A percentile compares a stretch with the other conserved stretches of the same genome.
Conservation (phyloP, 2,888 invertebrate species). For the Coleophora deauratella region DNA sequence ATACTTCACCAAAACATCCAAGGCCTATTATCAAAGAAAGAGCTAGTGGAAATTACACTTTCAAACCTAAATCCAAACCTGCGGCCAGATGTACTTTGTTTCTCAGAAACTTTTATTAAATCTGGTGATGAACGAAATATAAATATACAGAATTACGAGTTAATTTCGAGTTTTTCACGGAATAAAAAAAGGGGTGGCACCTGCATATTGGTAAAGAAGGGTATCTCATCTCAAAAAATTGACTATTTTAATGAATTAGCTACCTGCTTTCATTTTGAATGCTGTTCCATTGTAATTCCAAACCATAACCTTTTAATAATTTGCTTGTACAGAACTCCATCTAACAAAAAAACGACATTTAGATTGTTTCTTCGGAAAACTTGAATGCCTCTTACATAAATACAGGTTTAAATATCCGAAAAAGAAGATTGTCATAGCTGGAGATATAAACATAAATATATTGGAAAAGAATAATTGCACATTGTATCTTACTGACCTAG, state of each 20-base stretch:
- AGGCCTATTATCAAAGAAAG: no score
- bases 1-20: no score
- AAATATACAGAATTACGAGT: no score
- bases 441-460: slow-evolving; percentile 1
- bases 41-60: no score
- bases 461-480: background rate
- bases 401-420: background rate
- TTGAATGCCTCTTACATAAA: background rate
- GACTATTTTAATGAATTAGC: background rate
- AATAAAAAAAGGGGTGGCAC: background rate
- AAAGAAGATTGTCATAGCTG: background rate
- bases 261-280: no score
- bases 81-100: no score
- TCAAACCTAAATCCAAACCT: no score
- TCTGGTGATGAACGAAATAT: no score
- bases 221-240: background rate
- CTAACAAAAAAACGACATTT: background rate
- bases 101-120: no score
- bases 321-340: background rate
- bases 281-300: background rate
- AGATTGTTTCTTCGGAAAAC: background rate
- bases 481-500: background rate
- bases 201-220: background rate
- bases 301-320: background rate
- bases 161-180: background rate